phyloP scores from a whole-genome alignment of 2,888 invertebrate species.

The Brassicogethes aeneus region DNA sequence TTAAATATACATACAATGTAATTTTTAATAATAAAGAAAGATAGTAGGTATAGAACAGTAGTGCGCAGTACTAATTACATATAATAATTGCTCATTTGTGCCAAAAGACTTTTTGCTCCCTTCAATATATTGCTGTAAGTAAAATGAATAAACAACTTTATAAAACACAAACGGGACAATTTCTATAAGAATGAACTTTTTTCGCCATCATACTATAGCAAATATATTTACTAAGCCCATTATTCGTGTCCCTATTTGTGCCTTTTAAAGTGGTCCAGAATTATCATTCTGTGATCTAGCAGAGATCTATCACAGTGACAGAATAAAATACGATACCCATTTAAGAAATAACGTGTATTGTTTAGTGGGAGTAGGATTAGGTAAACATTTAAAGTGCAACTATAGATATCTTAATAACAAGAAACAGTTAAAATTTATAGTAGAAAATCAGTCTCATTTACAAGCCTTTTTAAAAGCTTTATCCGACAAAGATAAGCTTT shows the following conservation, averaged over 20 bases:
- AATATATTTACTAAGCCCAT: too few relatives aligned
- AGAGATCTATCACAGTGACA: constrained; percentile 28
- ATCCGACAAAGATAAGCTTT: constrained; percentile 9
- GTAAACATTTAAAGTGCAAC: constrained; percentile 14
- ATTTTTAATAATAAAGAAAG: constrained; percentile 15
- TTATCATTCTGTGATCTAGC: constrained; percentile 13
- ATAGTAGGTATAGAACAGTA: constrained; percentile 12
- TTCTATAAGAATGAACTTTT: too few relatives aligned
- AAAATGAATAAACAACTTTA: too few relatives aligned
- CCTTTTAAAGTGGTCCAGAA: too few relatives aligned
- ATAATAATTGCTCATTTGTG: constrained; percentile 28
- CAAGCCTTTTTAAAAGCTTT: constrained; percentile 27
- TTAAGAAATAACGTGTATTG: constrained; percentile 10
- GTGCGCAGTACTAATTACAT: constrained; percentile 19
- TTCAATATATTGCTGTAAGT: constrained; percentile 28
- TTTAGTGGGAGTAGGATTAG: constrained; percentile 4
- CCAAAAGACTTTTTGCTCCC: constrained; percentile 28
- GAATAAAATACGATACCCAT: constrained; percentile 15
- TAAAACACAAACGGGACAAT: too few relatives aligned
- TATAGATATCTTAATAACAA: constrained; percentile 18
- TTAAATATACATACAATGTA: constrained; percentile 7
- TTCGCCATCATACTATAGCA: too few relatives aligned
- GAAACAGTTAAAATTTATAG: constrained; percentile 25
- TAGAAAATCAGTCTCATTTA: constrained; percentile 37
- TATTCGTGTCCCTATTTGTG: too few relatives aligned